Base-by-base conservation (phyloP, 2,888 invertebrate species). In the Didymodactylos carnosus region DNA sequence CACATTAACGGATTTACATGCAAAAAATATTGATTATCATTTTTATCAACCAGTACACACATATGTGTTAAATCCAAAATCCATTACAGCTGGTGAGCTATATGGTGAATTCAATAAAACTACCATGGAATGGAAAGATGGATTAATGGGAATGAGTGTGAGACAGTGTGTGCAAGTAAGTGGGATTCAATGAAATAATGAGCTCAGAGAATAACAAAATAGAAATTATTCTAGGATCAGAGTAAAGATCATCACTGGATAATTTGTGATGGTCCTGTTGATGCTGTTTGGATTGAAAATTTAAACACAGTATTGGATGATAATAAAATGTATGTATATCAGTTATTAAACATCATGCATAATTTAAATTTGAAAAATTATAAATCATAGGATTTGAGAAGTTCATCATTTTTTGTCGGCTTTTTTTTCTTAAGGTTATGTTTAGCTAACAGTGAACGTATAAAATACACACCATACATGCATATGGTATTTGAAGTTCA, bases 261-360 rank as follows among this genome's bases (percentile, higher is more conserved):
- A 72, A 88, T 92, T 53, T 92, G 91, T 82, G 92, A 92, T 81
- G 92, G 92, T 0, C 92, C 82, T 10, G 92, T 93, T 0, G 92
- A 92, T 82, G 92, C 92, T 0, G 89, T 92, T 27, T 93, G 93
- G 92, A 92, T 93, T 77, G 93, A 93, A 83, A 92, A 92, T 81
- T 88, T 93, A 87, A 92, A 92, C 82, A 91, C 92, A 0, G 92
- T 92, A 0, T 85, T 92, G 10, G 93, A 93, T 80, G 92, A 93
- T 80, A 93, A 93, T 82, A 93, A 92, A 84, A 91, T 92, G 91
- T 62, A 62, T n/a, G 19, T 29, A 3, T 29, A 14, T 23, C 29
- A 27, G 25, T 27, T 25, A 1, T 49, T n/a, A n/a, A n/a, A n/a
- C 83, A n/a, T n/a, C n/a, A n/a, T n/a, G n/a, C n/a, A n/a, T n/a